These are phyloP conservation scores for Phengaris arion DNA, from an alignment of 2,888 invertebrate species.

Conservation along the genomic window DNA sequence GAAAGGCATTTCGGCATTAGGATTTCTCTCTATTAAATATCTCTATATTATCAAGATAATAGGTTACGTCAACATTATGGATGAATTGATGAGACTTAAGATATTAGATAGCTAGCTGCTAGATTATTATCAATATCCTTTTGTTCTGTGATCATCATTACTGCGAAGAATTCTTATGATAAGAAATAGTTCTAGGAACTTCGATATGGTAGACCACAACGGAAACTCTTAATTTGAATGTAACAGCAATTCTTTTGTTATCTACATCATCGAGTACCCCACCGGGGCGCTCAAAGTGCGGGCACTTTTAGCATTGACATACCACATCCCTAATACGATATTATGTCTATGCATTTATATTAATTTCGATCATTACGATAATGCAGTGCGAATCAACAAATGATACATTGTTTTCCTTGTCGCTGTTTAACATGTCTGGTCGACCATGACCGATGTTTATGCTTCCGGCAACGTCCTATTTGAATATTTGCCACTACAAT, in stretches of 20 bases:
- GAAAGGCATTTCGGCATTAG: not conserved
- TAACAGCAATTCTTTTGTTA: slow-evolving; percentile 7
- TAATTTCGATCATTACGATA: not conserved
- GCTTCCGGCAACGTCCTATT: too few species aligned
- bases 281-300: too few species aligned
- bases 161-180: not conserved
- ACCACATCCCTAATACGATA: too few species aligned
- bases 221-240: slow-evolving; percentile 8
- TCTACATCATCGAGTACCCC: not conserved
- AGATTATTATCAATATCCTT: not conserved
- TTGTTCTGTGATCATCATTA: not conserved
- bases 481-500: too few species aligned
- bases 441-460: not conserved
- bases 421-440: not conserved
- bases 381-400: not conserved
- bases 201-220: not conserved
- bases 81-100: too few species aligned
- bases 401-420: not conserved
- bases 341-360: not conserved
- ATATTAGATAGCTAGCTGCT: too few species aligned
- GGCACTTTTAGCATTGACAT: too few species aligned
- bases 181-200: slow-evolving; percentile 13
- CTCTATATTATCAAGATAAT: not conserved
- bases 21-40: not conserved
- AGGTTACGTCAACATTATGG: slow-evolving; percentile 17